phyloP scores from a whole-genome alignment of 92 coral and sea anemone species.

The Bergia puertoricense region DNA sequence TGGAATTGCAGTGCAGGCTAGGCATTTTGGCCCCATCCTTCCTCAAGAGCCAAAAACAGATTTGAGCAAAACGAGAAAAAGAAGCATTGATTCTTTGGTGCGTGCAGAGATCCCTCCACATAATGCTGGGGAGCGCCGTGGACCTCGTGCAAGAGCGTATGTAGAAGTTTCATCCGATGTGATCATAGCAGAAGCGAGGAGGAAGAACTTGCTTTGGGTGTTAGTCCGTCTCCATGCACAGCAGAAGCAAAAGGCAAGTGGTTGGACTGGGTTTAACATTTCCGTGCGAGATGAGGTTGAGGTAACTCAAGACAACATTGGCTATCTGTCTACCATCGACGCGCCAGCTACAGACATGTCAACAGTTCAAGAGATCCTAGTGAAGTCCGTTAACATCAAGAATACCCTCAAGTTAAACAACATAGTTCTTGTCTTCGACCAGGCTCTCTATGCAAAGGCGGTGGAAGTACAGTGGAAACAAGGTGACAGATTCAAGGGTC shows the following conservation, averaged over 20 bases:
- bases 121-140: constrained; percentile 60
- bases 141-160: constrained; percentile 48
- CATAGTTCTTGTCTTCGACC: constrained; percentile 60
- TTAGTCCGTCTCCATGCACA: constrained; percentile 55
- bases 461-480: constrained; percentile 50
- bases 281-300: constrained; percentile 50
- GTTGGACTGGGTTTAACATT: constrained; percentile 67
- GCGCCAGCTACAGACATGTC: constrained; percentile 61
- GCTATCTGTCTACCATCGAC: constrained; percentile 53
- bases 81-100: constrained; percentile 50
- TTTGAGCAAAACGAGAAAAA: constrained; percentile 46
- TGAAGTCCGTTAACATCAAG: constrained; percentile 55
- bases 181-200: constrained; percentile 41
- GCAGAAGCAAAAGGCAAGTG: constrained; percentile 59
- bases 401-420: constrained; percentile 42
- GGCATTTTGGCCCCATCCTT: constrained; percentile 46
- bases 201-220: constrained; percentile 49
- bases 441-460: constrained; percentile 54
- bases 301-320: constrained; percentile 52
- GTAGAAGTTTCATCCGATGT: constrained; percentile 43
- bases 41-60: constrained; percentile 14
- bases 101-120: constrained; percentile 43
- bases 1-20: constrained; percentile 63
- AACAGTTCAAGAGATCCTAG: constrained; percentile 52
- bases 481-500: constrained; percentile 31